Conservation (phyloP, 2,113 vertebrate species). For the Anolis sagrei region DNA sequence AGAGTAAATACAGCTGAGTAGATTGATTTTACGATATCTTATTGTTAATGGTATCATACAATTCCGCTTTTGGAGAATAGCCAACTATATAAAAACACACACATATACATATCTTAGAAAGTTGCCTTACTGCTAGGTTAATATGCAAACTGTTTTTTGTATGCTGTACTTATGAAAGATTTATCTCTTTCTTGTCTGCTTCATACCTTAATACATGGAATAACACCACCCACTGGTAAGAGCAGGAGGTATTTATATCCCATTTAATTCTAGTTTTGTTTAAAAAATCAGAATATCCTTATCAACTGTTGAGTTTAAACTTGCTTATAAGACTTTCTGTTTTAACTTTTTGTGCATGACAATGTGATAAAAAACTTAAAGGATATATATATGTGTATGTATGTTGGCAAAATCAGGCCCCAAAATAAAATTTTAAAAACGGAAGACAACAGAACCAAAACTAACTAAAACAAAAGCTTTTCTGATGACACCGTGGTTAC, state of each 20-base stretch:
- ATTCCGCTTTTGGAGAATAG: slow-evolving; percentile 55
- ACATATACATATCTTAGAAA: slow-evolving; percentile 38
- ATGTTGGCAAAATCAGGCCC: slow-evolving; percentile 62
- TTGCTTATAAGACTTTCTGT: slow-evolving; percentile 78
- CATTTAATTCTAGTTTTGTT: slow-evolving; percentile 78
- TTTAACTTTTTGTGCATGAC: slow-evolving; percentile 79
- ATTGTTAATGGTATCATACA: slow-evolving; percentile 56
- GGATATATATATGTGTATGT: slow-evolving; percentile 42
- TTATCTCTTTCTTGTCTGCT: slow-evolving; percentile 92
- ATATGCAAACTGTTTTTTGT: slow-evolving; percentile 78
- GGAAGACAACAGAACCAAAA: slow-evolving; percentile 53
- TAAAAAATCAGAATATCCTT: slow-evolving; percentile 79
- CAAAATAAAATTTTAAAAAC: slow-evolving; percentile 53
- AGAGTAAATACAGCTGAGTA: slow-evolving; percentile 62
- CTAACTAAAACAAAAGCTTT: slow-evolving; percentile 41
- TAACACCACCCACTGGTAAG: slow-evolving; percentile 91
- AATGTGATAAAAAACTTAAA: slow-evolving; percentile 65
- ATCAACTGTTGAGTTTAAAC: slow-evolving; percentile 78
- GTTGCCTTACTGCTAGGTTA: slow-evolving; percentile 72
- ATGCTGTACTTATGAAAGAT: slow-evolving; percentile 87
- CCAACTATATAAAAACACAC: slow-evolving; percentile 40
- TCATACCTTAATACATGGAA: slow-evolving; percentile 89
- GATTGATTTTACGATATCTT: slow-evolving; percentile 65
- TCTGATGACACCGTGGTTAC: slow-evolving; percentile 53
- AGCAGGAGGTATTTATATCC: slow-evolving; percentile 96